Conservation (phyloP, 2,888 invertebrate species). For the Hemistola chrysoprasaria region DNA sequence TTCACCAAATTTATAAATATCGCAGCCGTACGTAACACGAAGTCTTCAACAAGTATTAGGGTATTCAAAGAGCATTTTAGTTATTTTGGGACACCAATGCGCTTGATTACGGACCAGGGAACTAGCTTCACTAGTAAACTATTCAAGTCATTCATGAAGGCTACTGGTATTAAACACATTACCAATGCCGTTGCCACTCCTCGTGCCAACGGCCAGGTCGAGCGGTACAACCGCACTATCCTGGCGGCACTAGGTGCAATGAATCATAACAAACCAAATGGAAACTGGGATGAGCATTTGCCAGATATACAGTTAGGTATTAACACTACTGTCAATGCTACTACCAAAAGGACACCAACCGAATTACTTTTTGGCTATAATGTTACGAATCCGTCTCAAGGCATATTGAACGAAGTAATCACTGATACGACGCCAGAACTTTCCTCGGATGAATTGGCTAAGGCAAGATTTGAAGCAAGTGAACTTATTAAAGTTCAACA, state of each 20-base stretch:
- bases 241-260: conserved; percentile 1
- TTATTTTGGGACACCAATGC: too few species aligned
- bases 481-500: not conserved
- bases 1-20: conserved; percentile 10
- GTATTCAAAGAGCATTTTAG: conserved; percentile 4
- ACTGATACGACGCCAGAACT: too few species aligned
- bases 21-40: conserved; percentile 1
- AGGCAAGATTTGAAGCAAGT: not conserved
- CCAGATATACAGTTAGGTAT: conserved; percentile 4
- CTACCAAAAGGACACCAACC: too few species aligned
- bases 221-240: too few species aligned
- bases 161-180: conserved; percentile 3
- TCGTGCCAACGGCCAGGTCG: conserved; percentile 12
- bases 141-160: not conserved
- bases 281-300: conserved; percentile 6
- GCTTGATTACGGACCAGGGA: conserved; percentile 5
- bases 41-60: conserved; percentile 5
- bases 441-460: not conserved
- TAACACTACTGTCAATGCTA: conserved; percentile 8
- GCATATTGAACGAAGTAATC: not conserved
- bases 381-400: not conserved
- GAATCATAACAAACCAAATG: conserved; percentile 1
- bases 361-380: conserved; percentile 5
- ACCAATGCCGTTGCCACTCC: conserved; percentile 11
- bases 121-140: conserved; percentile 6